These are phyloP conservation scores for Chinchilla lanigera DNA, from an alignment of 2,113 vertebrate species.

Conservation along the genomic window DNA sequence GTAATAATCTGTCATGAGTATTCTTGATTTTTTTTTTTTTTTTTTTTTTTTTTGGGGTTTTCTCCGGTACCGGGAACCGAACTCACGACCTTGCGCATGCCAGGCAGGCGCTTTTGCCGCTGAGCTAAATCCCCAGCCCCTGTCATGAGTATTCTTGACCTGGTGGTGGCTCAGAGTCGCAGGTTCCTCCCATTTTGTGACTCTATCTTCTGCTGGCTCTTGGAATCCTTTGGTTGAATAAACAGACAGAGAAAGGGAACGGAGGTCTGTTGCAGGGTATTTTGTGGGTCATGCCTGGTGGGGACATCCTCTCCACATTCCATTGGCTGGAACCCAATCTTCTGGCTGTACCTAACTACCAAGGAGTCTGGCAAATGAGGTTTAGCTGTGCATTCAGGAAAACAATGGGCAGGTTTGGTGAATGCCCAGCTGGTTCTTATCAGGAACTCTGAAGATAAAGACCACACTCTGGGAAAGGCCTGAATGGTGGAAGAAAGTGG, in stretches of 20 bases:
- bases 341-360: rapidly evolving
- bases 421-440: neutral
- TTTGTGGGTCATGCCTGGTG: neutral
- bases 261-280: neutral
- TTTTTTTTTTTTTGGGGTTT: no score
- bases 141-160: neutral
- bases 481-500: neutral
- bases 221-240: neutral
- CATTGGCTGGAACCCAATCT: neutral
- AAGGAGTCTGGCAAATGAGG: neutral
- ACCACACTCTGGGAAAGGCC: neutral
- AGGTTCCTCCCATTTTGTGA: neutral
- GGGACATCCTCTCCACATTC: neutral
- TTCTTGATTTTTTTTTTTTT: no score
- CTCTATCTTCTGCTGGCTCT: neutral
- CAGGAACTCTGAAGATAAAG: neutral
- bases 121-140: no score
- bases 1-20: neutral
- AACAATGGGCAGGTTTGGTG: neutral
- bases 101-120: no score
- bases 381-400: neutral
- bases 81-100: no score
- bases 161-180: neutral
- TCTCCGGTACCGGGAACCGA: no score
- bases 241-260: neutral